Evolutionary conservation across 2,888 invertebrate genomes (phyloP).

Genomic region (Coelinius sp.): DNA sequence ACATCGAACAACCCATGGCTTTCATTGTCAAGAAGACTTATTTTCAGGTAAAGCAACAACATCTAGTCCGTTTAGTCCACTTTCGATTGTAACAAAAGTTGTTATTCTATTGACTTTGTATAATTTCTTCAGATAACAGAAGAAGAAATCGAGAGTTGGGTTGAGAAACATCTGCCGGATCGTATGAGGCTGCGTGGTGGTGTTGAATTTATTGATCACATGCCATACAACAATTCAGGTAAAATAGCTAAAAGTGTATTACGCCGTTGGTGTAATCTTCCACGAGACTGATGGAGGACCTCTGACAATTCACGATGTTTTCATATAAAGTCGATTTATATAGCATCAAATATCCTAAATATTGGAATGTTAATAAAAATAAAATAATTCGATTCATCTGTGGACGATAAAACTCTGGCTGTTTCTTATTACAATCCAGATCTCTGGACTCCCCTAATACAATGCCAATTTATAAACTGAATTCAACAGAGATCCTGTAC

Average conservation of each 20-base stretch:
- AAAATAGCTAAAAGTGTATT: slow-evolving; percentile 51
- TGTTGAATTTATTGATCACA: slow-evolving; percentile 55
- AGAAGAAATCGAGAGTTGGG: slow-evolving; percentile 56
- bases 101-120: neutral
- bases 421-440: too few species aligned
- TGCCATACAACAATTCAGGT: slow-evolving; percentile 58
- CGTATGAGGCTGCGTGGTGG: slow-evolving; percentile 57
- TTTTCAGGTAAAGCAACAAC: slow-evolving; percentile 28
- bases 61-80: too few species aligned
- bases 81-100: neutral
- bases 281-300: too few species aligned
- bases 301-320: too few species aligned
- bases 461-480: too few species aligned
- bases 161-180: slow-evolving; percentile 52
- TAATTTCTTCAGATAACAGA: slow-evolving; percentile 54
- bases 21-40: slow-evolving; percentile 51
- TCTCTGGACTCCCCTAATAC: too few species aligned
- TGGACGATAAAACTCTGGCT: too few species aligned
- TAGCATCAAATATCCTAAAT: too few species aligned
- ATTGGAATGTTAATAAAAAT: too few species aligned
- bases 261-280: neutral
- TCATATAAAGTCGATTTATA: too few species aligned
- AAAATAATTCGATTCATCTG: too few species aligned
- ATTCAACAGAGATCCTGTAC: too few species aligned
- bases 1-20: slow-evolving; percentile 62